Base-by-base conservation (phyloP, 2,797 vertebrate species). In the Gobionotothen gibberifrons region DNA sequence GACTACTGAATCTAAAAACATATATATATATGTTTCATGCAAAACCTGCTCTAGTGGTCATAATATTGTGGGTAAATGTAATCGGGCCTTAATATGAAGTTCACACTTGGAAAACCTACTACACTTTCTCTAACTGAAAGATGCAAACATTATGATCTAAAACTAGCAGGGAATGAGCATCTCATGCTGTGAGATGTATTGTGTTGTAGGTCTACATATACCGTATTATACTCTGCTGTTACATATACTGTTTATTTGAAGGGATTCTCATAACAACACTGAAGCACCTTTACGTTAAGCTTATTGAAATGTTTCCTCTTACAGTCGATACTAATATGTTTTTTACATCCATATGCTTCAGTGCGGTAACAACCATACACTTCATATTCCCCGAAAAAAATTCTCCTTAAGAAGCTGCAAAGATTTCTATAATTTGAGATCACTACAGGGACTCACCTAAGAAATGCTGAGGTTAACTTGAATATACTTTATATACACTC, bases 381-480 rank as follows among this genome's bases (percentile, higher is more conserved):
- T 58, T 40, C n/a, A 21, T 54, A 44, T 49, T 40, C 2, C 5
- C 9, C 11, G 46, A 43, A 42, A 42, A 42, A 36, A 9, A 16
- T 26, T 48, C 44, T 64, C 53, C 17, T 26, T 6, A 4, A 54
- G 68, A 72, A 54, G 69, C 56, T 70, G 59, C 15, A 68, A 55
- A 72, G 59, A 72, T 78, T 74, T 64, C 36, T 82, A 79, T 74
- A 49, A 75, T 82, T 73, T 81, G 48, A 65, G 54, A 75, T 74
- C 56, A 83, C 78, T 83, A 67, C 29, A 61, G 75, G 72, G 75
- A 85, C 62, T 72, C 73, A 75, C 77, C 61, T 69, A 36, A 73
- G 72, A 87, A 81, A 74, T 54, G 74, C 67, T 81, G 78, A 63
- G 55, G 56, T 76, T 80, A 80, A 81, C 48, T 51, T 77, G 48